A percentile compares a stretch with the other conserved stretches of the same genome.
Conservation (phyloP, 2,888 invertebrate genomes). For the Standfussiana lucernea region DNA sequence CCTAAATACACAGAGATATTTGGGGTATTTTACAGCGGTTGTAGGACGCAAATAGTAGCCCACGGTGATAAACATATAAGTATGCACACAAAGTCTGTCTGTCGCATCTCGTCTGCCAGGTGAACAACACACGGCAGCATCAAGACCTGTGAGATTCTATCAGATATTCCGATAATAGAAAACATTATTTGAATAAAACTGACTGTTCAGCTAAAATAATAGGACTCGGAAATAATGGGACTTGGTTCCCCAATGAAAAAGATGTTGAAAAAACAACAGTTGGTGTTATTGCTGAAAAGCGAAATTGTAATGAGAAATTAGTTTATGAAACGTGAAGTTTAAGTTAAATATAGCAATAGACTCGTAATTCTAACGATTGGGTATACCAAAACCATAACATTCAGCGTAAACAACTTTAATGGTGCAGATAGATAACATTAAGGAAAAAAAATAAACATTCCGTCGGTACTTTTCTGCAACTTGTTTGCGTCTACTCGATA, state of each 20-base stretch:
- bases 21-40: conserved; percentile 26
- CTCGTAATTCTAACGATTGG: background rate
- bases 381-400: background rate
- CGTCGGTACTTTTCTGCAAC: conserved; percentile 49
- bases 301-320: background rate
- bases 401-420: conserved; percentile 38
- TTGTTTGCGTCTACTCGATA: conserved; percentile 42
- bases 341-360: background rate
- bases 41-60: conserved; percentile 46
- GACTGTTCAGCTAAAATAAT: background rate
- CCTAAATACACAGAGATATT: conserved; percentile 31
- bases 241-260: background rate
- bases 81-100: conserved; percentile 45
- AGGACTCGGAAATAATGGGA: background rate
- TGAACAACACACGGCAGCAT: conserved; percentile 48
- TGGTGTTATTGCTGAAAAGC: background rate
- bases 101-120: conserved; percentile 57
- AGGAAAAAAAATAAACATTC: conserved; percentile 39
- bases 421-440: conserved; percentile 40
- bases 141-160: conserved; percentile 39
- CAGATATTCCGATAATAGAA: conserved; percentile 23
- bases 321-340: background rate
- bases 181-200: conserved; percentile 12
- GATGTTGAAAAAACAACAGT: background rate
- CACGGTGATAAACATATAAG: conserved; percentile 33